Percentiles rank a stretch among this genome's conserved stretches.
phyloP scores from a whole-genome alignment of 2,888 invertebrate species.

The Ophion obscuratus region DNA sequence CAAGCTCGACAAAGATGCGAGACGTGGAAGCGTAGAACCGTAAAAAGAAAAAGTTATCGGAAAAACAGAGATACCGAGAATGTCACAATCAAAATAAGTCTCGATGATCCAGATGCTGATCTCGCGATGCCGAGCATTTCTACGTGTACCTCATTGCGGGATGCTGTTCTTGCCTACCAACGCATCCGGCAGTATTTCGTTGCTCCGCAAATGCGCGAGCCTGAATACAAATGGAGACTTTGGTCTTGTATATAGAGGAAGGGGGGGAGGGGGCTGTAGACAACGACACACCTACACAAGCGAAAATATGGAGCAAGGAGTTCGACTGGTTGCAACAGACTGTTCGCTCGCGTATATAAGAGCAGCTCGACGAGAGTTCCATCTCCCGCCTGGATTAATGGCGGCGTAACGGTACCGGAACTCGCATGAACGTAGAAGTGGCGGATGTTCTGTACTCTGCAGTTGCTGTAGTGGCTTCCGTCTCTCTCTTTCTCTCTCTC shows the following conservation, averaged over 20 bases:
- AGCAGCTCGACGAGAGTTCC: conserved; percentile 69
- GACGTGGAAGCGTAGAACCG: no score
- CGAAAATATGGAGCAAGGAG: conserved; percentile 34
- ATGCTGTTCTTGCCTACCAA: conserved; percentile 47
- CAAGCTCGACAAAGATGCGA: no score
- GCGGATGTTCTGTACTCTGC: conserved; percentile 71
- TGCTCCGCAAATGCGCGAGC: conserved; percentile 35
- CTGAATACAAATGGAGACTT: conserved; percentile 5
- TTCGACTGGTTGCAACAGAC: conserved; percentile 25
- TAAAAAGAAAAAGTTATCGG: no score
- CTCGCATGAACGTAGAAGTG: conserved; percentile 73
- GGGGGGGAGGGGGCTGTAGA: conserved; percentile 3
- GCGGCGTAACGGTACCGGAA: conserved; percentile 79
- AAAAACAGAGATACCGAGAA: conserved; percentile 7
- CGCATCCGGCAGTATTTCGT: conserved; percentile 44
- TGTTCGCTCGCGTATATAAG: conserved; percentile 11
- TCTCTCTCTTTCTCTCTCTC: conserved; percentile 10
- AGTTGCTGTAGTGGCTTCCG: conserved; percentile 46
- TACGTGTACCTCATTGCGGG: conserved; percentile 14
- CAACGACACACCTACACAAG: conserved; percentile 21
- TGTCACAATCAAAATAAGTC: conserved; percentile 15
- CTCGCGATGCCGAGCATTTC: conserved; percentile 32
- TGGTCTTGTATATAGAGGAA: not conserved
- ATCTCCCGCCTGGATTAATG: conserved; percentile 53
- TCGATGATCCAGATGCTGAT: not conserved